A percentile compares a stretch with the other conserved stretches of the same genome.
Evolutionary conservation across 2,888 invertebrate genomes (phyloP).

Genomic region (Lochmaea capreae): DNA sequence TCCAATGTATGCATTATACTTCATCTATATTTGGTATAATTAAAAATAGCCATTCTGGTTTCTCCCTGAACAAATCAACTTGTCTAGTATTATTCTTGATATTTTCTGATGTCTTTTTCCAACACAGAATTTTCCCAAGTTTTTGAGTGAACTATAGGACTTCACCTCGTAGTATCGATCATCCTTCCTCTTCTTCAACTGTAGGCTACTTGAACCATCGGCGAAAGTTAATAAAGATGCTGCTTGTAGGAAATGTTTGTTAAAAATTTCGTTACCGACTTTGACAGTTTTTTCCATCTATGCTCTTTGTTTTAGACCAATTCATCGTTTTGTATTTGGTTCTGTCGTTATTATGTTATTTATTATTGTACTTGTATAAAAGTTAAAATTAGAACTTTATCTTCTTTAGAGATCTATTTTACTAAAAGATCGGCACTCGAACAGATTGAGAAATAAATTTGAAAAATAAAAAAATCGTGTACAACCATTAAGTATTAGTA

Average conservation of each 20-base stretch:
- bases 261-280: neutral
- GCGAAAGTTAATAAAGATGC: neutral
- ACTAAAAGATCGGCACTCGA: conserved; percentile 34
- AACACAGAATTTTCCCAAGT: too few relatives aligned
- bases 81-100: too few relatives aligned
- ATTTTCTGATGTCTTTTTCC: too few relatives aligned
- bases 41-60: too few relatives aligned
- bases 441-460: conserved; percentile 9
- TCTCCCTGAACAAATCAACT: too few relatives aligned
- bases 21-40: too few relatives aligned
- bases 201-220: neutral
- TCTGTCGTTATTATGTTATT: conserved; percentile 15
- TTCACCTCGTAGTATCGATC: too few relatives aligned
- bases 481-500: conserved; percentile 50
- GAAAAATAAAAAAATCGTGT: conserved; percentile 35
- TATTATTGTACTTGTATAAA: conserved; percentile 42
- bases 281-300: conserved; percentile 6
- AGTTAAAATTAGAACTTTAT: conserved; percentile 42
- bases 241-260: neutral
- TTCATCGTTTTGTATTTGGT: conserved; percentile 16
- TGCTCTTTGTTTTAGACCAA: conserved; percentile 17
- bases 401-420: conserved; percentile 43
- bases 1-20: too few relatives aligned
- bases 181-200: too few relatives aligned
- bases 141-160: too few relatives aligned